phyloP scores from a whole-genome alignment of 1,140 invertebrate species.

The Bombus sylvicola region DNA sequence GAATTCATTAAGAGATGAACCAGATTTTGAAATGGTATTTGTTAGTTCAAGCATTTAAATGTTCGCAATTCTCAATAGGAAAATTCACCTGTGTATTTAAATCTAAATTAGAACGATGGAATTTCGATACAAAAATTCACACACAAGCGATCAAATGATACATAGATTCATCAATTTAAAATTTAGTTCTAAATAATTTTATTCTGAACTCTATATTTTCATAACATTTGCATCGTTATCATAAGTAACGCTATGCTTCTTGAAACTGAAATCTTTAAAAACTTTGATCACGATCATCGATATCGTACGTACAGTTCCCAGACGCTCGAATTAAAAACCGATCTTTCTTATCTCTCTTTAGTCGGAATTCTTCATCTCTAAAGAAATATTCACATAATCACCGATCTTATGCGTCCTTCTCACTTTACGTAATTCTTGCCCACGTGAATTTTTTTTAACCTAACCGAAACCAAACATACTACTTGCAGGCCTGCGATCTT shows the following conservation, averaged over 20 bases:
- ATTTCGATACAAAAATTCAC: too few species aligned
- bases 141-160: not conserved
- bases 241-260: not conserved
- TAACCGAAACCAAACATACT: not conserved
- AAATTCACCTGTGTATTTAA: too few species aligned
- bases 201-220: not conserved
- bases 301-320: too few species aligned
- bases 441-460: conserved; percentile 46
- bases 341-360: too few species aligned
- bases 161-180: not conserved
- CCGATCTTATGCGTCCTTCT: not conserved
- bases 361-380: not conserved
- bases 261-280: not conserved
- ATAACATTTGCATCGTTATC: not conserved
- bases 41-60: too few species aligned
- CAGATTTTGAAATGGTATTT: not conserved
- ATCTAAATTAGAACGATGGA: too few species aligned
- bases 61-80: too few species aligned
- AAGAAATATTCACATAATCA: conserved; percentile 37
- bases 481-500: conserved; percentile 25
- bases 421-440: conserved; percentile 47
- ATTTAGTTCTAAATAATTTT: not conserved
- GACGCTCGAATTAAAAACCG: not conserved
- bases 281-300: not conserved
- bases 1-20: not conserved